These are phyloP conservation scores for Schizotus pectinicornis DNA, from an alignment of 2,888 invertebrate species.

Conservation along the genomic window DNA sequence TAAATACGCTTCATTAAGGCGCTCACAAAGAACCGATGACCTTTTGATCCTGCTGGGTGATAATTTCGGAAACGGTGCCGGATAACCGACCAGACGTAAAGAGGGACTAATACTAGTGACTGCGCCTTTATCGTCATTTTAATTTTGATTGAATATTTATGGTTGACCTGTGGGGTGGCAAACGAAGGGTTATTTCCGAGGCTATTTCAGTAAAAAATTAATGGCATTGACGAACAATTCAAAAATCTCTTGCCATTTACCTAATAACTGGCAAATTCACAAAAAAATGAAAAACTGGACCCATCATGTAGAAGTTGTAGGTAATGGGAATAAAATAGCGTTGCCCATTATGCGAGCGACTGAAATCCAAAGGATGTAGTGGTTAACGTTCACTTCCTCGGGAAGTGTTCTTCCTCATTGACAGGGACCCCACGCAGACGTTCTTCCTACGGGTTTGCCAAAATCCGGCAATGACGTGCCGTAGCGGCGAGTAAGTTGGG, in stretches of 20 bases:
- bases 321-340: background rate
- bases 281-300: background rate
- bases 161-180: too few relatives aligned
- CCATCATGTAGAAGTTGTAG: background rate
- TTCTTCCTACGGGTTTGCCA: conserved; percentile 30
- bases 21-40: conserved; percentile 3
- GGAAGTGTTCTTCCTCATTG: conserved; percentile 51
- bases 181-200: too few relatives aligned
- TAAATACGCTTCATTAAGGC: too few relatives aligned
- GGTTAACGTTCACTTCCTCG: conserved; percentile 47
- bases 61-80: background rate
- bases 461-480: background rate
- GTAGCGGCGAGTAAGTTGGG: too few relatives aligned
- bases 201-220: too few relatives aligned
- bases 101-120: too few relatives aligned
- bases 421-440: conserved; percentile 36
- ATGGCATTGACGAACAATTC: too few relatives aligned
- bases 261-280: too few relatives aligned
- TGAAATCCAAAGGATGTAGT: conserved; percentile 42
- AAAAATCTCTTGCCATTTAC: too few relatives aligned
- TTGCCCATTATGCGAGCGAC: background rate
- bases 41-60: background rate
- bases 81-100: too few relatives aligned
- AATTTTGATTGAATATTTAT: too few relatives aligned
- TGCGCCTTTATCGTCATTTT: too few relatives aligned